Conservation (phyloP, 2,113 vertebrate genomes). For the Cinclus cinclus region DNA sequence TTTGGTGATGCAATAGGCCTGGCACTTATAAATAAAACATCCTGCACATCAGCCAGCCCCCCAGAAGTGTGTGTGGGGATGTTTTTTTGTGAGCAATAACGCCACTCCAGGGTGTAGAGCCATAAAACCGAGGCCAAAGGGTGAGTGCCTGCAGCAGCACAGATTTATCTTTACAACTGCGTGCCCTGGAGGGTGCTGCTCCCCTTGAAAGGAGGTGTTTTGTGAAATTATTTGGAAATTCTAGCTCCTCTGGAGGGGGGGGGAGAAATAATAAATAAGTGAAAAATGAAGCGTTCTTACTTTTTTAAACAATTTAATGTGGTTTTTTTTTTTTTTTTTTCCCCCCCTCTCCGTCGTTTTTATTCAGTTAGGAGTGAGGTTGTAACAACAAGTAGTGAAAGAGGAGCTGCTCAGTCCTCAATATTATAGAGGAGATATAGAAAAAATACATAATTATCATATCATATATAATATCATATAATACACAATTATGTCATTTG, state of each 20-base stretch:
- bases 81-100: slow-evolving; percentile 35
- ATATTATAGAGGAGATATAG: too few species aligned
- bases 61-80: neutral
- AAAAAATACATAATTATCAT: too few species aligned
- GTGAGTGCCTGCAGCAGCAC: slow-evolving; percentile 51
- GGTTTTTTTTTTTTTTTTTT: neutral
- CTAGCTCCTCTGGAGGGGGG: neutral
- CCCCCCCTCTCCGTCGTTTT: neutral
- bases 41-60: slow-evolving; percentile 35
- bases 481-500: too few species aligned
- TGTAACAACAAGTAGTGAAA: neutral
- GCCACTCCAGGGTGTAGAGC: slow-evolving; percentile 63
- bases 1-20: slow-evolving; percentile 21
- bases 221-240: slow-evolving; percentile 36
- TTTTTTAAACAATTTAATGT: neutral
- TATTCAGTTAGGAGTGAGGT: slow-evolving; percentile 7
- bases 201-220: slow-evolving; percentile 18
- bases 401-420: neutral
- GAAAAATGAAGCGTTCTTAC: neutral
- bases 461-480: too few species aligned
- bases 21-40: slow-evolving; percentile 73
- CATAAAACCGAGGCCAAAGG: slow-evolving; percentile 65
- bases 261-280: neutral
- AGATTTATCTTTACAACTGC: slow-evolving; percentile 70
- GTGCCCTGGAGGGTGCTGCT: slow-evolving; percentile 35